Evolutionary conservation across 2,888 invertebrate genomes (phyloP), one percentile per base, ranked within the genome.

Genomic region (Leptopilina drosophilae): DNA sequence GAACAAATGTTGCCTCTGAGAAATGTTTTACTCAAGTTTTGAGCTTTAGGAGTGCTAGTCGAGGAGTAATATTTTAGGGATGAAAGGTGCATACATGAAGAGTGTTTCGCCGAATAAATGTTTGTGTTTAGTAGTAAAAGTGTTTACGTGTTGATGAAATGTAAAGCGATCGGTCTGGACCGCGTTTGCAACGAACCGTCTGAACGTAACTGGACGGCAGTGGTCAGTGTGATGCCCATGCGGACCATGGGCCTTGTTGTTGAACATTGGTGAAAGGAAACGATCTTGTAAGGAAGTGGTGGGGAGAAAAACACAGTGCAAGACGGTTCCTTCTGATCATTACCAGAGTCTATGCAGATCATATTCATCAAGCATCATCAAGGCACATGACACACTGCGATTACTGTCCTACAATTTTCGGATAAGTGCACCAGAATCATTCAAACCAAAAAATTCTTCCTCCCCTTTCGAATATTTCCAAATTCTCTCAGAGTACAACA

Each of bases 171-270:
- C 83, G 81, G 82, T 81, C 87, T 87, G 87, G 87, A 87, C 86
- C 87, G 84, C 84, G 83, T 84, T 84, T 84, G 85, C 83, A 86
- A 88, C 88, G 83, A 86, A 88, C 88, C 87, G 88, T 85, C 85
- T 84, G 82, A 80, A 80, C 81, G 84, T 77, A 78, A 77, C 83
- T 81, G 78, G 81, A 79, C 77, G 80, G 79, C 78, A 80, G 79
- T 77, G 80, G 81, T 82, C 85, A 81, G 83, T 77, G 75, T 80
- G 84, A 84, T 83, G 81, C 78, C 82, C 82, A 80, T 79, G 82
- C 83, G 80, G 81, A 81, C 82, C 81, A 80, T 83, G 82, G 78
- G 78, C 81, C 77, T 65, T 49, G 82, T 69, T 81, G 73, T 76
- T 80, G 64, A 82, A 81, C 81, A 80, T 78, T 78, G 83, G 84